phyloP scores from a whole-genome alignment of 2,113 vertebrate species.

The Ploceus nigricollis region DNA sequence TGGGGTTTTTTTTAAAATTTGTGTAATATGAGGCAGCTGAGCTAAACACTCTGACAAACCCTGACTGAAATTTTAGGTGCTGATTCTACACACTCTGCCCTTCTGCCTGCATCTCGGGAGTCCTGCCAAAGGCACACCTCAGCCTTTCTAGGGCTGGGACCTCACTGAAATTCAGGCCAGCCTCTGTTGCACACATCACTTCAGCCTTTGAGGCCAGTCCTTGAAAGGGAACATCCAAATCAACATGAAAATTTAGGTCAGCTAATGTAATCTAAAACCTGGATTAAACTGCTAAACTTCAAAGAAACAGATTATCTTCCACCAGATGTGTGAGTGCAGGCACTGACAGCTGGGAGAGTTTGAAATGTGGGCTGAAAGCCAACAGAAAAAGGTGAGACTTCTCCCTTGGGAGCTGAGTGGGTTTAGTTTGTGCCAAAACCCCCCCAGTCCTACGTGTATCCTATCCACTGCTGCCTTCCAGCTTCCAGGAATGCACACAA shows the following conservation, averaged over 20 bases:
- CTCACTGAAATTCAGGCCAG: background rate
- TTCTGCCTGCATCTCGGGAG: background rate
- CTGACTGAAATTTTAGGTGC: background rate
- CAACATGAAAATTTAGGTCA: background rate
- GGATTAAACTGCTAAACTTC: background rate
- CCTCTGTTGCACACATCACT: rapidly evolving
- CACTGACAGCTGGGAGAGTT: background rate
- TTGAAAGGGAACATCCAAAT: background rate
- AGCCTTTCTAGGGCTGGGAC: background rate
- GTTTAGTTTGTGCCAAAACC: background rate
- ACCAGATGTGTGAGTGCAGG: background rate
- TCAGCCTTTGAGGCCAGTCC: background rate
- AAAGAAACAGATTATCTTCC: background rate
- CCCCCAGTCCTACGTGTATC: background rate
- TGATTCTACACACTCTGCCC: background rate
- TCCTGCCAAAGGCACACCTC: background rate
- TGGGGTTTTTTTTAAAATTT: background rate
- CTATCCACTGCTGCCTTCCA: background rate
- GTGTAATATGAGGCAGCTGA: background rate
- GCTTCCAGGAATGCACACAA: background rate
- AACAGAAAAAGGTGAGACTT: background rate
- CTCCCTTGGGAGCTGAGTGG: background rate
- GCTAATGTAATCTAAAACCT: background rate
- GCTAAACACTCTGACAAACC: background rate
- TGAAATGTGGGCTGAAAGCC: background rate